Base-by-base conservation (phyloP, 2,113 vertebrate species). In the Platysteira castanea region DNA sequence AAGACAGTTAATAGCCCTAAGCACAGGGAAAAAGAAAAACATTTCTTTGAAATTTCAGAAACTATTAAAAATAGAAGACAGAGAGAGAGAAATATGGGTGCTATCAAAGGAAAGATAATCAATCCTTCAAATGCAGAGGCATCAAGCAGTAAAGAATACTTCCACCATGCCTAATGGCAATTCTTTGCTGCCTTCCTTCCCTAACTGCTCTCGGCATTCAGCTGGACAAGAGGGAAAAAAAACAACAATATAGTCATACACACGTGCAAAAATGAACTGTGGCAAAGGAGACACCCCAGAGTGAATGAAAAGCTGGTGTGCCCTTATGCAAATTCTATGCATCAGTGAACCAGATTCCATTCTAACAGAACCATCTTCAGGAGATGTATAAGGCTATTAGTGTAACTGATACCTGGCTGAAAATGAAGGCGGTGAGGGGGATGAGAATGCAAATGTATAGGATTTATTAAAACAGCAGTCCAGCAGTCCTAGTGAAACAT, bases 1-100 rank as follows among this genome's bases (percentile, higher is more conserved):
- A 94, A 86, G 95, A 78, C 65, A 92, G 75, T 94, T 97, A 96
- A 88, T 79, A 96, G 94, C 87, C 96, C 89, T 87, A 79, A 97
- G 92, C 90, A 84, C 27, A 90, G 61, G 19, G 59, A 84, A 95
- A 95, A 83, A 39, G 41, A 75, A 94, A 94, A 89, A 3, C 30
- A 78, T 77, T 91, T 93, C 90, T 97, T 82, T 87, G 84, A 95
- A 91, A 95, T 96, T 93, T 95, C 76, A 95, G 89, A 91, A 85
- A 87, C 56, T 64, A 41, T 87, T 69, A 37, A 74, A 89, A 57
- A 79, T 65, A 82, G 17, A 84, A 63, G 21, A 18, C 53, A 90
- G 60, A 52, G 68, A 87, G 68, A 87, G 42, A 91, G 75, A 96
- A 94, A 95, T 93, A 82, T 21, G 19, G 59, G n/a, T 70, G 50